Base-by-base conservation (phyloP, 2,797 vertebrate genomes). In the Melanotaenia maccullochi region DNA sequence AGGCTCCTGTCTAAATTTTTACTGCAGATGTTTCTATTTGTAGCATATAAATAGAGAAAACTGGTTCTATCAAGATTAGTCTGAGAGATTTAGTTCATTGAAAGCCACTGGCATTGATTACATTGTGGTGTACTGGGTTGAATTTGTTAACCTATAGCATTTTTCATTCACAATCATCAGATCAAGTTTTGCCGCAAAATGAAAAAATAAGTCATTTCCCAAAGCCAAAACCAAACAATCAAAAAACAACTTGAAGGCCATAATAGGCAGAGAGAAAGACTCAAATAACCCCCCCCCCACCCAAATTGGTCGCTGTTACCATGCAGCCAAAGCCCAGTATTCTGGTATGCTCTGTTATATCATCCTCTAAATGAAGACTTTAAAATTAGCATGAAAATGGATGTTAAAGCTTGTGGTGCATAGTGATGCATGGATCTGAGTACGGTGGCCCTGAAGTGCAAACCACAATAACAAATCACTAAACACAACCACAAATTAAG, bases 211-310 rank as follows among this genome's bases (percentile, higher is more conserved):
- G 22, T 55, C 35, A 44, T 68, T 68, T 40, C 59, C 36, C 33
- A 40, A 32, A 73, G 40, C 60, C 51, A 58, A 78, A 66, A 71
- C 70, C 78, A 68, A 65, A 60, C 38, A 65, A 67, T 64, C 72
- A 71, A 13, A 73, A 78, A 81, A 61, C 76, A 83, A 65, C n/a
- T 32, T 63, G n/a, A 79, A 59, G 62, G 12, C 24, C 30, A 64
- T 70, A 69, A 75, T 28, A 40, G 24, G 1, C 60, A 75, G 51
- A 66, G 59, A 81, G 80, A 80, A 64, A 65, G 62, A 32, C 66
- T 68, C 12, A 64, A 65, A 69, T 60, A 22, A 33, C 28, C 28
- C 28, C 28, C 28, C 28, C 60, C 28, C 28, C 28, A 3, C 28
- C 60, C 1, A 74, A 66, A 72, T n/a, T 9, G 56, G 66, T 62